Evolutionary conservation across 2,797 vertebrate genomes (phyloP).

Genomic region (Chelidonichthys spinosus): DNA sequence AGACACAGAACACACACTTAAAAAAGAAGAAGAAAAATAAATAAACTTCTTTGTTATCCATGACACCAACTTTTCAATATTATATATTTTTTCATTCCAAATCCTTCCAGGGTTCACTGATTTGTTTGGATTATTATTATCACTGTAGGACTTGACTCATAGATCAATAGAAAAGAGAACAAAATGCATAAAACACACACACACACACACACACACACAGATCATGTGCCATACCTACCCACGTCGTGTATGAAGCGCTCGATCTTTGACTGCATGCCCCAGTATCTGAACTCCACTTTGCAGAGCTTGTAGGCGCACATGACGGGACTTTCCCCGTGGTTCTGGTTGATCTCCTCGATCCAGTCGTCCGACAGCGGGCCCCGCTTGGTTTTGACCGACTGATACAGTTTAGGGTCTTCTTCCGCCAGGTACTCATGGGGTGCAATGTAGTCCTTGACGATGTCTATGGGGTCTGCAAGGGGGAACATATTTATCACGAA

Average conservation of each 20-base stretch:
- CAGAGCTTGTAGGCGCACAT: constrained; percentile 99
- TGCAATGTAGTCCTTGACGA: constrained; percentile 95
- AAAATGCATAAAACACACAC: not conserved
- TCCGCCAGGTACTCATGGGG: constrained; percentile 94
- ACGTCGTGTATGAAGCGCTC: constrained; percentile 97
- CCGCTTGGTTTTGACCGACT: constrained; percentile 91
- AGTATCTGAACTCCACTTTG: constrained; percentile 99
- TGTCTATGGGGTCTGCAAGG: constrained; percentile 93
- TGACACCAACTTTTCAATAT: no score
- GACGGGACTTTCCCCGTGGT: constrained; percentile 83
- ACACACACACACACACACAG: not conserved
- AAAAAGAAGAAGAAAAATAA: no score
- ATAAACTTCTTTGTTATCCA: no score
- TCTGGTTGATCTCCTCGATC: constrained; percentile 91
- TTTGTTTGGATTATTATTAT: no score
- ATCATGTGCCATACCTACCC: constrained; percentile 53
- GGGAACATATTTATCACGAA: not conserved
- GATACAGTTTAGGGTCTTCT: constrained; percentile 95
- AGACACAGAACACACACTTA: no score
- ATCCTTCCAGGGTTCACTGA: no score
- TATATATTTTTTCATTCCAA: no score
- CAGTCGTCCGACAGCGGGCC: constrained; percentile 94
- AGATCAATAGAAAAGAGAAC: not conserved
- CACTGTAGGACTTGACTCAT: no score
- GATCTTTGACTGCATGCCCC: constrained; percentile 99